Base-by-base conservation (phyloP, 2,113 vertebrate species). In the Nansenia antarctica region DNA sequence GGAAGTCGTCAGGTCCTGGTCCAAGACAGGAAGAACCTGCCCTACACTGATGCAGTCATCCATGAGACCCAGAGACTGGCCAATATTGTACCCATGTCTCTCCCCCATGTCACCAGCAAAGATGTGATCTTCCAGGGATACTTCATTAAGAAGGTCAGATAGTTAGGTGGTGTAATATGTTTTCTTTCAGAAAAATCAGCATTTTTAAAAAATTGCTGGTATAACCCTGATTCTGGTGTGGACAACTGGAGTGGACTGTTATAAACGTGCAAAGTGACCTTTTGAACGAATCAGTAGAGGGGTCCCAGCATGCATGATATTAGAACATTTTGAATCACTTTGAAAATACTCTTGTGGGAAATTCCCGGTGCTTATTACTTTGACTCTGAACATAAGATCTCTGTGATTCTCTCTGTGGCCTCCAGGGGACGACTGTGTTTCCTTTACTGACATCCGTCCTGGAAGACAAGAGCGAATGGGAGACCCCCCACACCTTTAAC, bases 401-500 rank as follows among this genome's bases (percentile, higher is more conserved):
- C 1, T 31, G 1, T 22, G 14, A 26, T 39, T 39, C 9, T 54
- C 8, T 30, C 37, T 3, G 49, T 20, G n/a, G n/a, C n/a, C n/a
- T 62, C 1, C 72, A 93, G 92, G 91, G 87, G 9, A 94, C 84
- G 11, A 78, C 88, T 12, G 80, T 93, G 55, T 82, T 91, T 71
- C 82, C 89, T 0, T 79, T 94, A 31, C 69, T 94, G 32, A 84
- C 82, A 9, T 91, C 92, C 0, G 88, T 85, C 52, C 77, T 92
- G 29, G 80, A 72, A 11, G 93, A 94, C 0, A 61, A 91, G 64
- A 66, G 76, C 7, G 82, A 91, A 45, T 94, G 93, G 93, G 87
- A 91, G 77, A 92, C 77, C 18, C 90, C 92, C 0, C 0, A 87
- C 27, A 79, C 66, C 24, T 94, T 92, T 68, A 88, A 91, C 74